phyloP scores from a whole-genome alignment of 2,113 vertebrate genomes.

The Pelvicachromis taeniatus region DNA sequence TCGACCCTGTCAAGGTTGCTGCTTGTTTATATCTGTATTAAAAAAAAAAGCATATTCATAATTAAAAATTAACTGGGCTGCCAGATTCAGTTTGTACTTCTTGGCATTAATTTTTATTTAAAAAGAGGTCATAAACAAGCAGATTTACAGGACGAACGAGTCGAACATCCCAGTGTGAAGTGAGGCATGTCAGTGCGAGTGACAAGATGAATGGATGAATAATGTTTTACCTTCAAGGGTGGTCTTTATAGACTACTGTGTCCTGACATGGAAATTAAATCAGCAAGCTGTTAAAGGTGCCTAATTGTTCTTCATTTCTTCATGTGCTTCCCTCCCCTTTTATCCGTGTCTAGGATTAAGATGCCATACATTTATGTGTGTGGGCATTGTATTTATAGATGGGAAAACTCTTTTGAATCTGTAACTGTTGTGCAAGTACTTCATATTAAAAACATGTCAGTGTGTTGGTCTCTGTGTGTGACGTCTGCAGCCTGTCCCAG shows the following conservation, averaged over 20 bases:
- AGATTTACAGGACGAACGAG: neutral
- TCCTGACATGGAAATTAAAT: conserved; percentile 49
- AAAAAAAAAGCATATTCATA: neutral
- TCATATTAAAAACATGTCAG: neutral
- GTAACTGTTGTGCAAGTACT: neutral
- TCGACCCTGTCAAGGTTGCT: conserved; percentile 37
- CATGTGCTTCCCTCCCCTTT: neutral
- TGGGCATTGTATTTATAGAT: neutral
- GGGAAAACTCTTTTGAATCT: neutral
- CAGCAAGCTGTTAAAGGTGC: neutral
- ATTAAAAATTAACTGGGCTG: neutral
- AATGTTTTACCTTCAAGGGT: conserved; percentile 5
- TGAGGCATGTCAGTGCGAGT: neutral
- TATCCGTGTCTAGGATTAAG: neutral
- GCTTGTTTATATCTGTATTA: neutral
- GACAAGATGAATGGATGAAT: conserved; percentile 29
- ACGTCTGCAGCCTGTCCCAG: conserved; percentile 17
- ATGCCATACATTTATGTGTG: neutral
- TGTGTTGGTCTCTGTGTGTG: neutral
- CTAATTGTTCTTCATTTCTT: conserved; percentile 30
- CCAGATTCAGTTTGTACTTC: neutral
- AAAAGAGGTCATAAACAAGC: neutral
- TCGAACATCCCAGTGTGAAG: neutral
- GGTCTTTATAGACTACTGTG: conserved; percentile 18
- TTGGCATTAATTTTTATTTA: neutral